Base-by-base conservation (phyloP, 2,888 invertebrate species). In the Tipula confusa region DNA sequence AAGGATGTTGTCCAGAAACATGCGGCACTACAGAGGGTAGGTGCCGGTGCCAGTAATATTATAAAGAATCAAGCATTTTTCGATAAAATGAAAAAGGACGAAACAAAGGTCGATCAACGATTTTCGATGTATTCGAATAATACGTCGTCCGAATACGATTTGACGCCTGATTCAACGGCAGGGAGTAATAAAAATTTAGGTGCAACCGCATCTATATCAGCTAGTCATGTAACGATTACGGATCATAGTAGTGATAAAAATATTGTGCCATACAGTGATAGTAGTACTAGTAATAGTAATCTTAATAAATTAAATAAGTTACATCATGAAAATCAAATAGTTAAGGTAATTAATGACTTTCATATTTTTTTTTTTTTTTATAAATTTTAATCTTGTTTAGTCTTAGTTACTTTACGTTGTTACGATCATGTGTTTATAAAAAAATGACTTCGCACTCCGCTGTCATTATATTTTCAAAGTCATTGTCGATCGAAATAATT, bases 1-100 rank as follows among this genome's bases (percentile, higher is more conserved):
- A 89, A 88, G 85, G 89, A 89, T 84, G 89, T 87, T 0, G 88
- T 89, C 2, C 88, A 89, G 6, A 88, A 88, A 48, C 89, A 89
- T 84, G 88, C 89, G 0, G 87, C 88, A 0, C 85, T 89, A 28
- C 89, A 89, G 83, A 87, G 88, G 15, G 87, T 88, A 7, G 88
- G 88, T 7, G 86, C 86, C 6, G 83, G 24, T 28, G 18, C 79
- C 13, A 28, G 43, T 79, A 83, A 36, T 13, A 80, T 80, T 29
- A 11, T 83, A 28, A 33, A 84, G 36, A 79, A 82, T 82, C 38
- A 83, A 82, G 83, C 82, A 83, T 83, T 83, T 48, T 83, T 83
- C 48, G 83, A 83, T 83, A 80, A 83, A 83, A 31, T 48, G 80
- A 80, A 29, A 29, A 80, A 80, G 31, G 80, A 80, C 31, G 80